Evolutionary conservation across 2,113 vertebrate species (phyloP).

Genomic region (Ranitomeya imitator): DNA sequence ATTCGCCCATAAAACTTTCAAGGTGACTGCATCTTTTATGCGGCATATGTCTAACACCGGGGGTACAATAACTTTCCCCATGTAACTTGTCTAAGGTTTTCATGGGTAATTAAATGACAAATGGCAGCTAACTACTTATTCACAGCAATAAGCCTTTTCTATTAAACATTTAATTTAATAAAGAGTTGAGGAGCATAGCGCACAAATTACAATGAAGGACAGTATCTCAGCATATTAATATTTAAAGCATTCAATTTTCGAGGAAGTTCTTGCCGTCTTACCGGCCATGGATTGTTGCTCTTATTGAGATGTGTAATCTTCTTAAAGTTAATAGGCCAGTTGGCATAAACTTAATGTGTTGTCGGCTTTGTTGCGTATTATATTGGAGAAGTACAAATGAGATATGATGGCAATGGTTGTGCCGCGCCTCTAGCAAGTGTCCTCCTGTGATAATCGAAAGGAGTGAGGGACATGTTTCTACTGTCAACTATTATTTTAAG

Average conservation of each 20-base stretch:
- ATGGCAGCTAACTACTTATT: conserved; percentile 65
- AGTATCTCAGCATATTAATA: conserved; percentile 58
- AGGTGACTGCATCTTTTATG: conserved; percentile 76
- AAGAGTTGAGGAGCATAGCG: conserved; percentile 63
- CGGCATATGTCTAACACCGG: conserved; percentile 73
- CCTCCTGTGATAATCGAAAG: neutral
- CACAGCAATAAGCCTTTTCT: conserved; percentile 71
- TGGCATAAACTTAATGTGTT: conserved; percentile 52
- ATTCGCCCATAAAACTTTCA: conserved; percentile 70
- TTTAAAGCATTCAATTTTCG: neutral
- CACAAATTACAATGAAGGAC: conserved; percentile 65
- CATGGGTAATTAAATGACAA: conserved; percentile 80
- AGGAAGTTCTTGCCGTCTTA: conserved; percentile 48
- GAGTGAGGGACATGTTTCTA: neutral
- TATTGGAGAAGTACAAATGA: conserved; percentile 39
- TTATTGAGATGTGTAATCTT: conserved; percentile 48
- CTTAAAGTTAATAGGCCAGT: conserved; percentile 53
- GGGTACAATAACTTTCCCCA: conserved; percentile 69
- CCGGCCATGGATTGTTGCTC: conserved; percentile 54
- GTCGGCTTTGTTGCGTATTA: conserved; percentile 39
- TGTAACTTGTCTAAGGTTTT: conserved; percentile 70
- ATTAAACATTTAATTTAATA: conserved; percentile 74
- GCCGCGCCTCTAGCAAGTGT: conserved; percentile 4
- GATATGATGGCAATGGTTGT: conserved; percentile 29
- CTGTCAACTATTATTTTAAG: neutral